Conservation (phyloP, 2,113 vertebrate genomes). For the Rhinopithecus roxellana region DNA sequence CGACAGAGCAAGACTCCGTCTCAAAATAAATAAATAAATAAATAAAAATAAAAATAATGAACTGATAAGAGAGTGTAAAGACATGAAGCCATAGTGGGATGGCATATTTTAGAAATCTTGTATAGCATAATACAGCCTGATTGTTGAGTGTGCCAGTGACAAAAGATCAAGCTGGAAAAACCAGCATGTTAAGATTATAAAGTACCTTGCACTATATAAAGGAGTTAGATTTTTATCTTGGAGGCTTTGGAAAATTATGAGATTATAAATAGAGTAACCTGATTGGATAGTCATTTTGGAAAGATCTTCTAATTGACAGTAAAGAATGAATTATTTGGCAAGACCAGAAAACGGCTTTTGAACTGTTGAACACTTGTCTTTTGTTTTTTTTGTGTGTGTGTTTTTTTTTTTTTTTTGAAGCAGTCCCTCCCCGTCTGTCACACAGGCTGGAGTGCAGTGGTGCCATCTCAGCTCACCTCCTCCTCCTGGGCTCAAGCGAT, state of each 20-base stretch:
- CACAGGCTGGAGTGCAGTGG: no score
- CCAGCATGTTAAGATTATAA: neutral
- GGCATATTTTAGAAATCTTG: neutral
- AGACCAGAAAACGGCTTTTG: neutral
- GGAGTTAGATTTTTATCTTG: constrained; percentile 15
- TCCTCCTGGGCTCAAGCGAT: no score
- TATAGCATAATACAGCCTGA: neutral
- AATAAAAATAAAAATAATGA: neutral
- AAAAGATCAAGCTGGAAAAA: neutral
- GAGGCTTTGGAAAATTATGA: neutral
- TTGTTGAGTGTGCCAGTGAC: neutral
- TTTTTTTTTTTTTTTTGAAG: no score
- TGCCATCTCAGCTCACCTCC: no score
- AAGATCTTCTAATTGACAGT: neutral
- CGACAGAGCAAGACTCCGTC: no score
- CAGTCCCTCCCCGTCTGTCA: no score
- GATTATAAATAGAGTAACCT: neutral
- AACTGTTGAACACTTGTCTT: neutral
- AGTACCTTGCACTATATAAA: neutral
- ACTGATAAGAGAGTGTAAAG: neutral
- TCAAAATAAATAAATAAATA: neutral
- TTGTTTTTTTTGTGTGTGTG: no score
- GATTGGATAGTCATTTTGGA: neutral
- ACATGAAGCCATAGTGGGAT: neutral
- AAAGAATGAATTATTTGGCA: neutral